These are phyloP conservation scores for Slavum lentiscoides DNA, from an alignment of 2,888 invertebrate genomes.

Conservation along the genomic window DNA sequence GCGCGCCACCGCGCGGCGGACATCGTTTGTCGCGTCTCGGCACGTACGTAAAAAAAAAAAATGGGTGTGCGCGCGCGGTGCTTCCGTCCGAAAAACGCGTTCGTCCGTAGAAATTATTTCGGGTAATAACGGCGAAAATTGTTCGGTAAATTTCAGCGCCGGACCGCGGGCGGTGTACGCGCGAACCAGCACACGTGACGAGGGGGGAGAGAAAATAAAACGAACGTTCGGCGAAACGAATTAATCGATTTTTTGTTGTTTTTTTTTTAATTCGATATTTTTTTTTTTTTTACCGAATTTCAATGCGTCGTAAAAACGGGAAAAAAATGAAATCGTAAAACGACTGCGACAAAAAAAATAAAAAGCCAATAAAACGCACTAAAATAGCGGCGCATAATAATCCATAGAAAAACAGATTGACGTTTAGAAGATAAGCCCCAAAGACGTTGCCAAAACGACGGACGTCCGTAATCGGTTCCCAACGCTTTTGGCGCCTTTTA, in stretches of 20 bases:
- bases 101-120: not conserved
- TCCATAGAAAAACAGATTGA: not conserved
- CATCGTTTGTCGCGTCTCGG: not conserved
- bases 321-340: not conserved
- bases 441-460: conserved; percentile 35
- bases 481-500: conserved; percentile 34
- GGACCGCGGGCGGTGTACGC: no score
- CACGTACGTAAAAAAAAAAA: not conserved
- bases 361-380: no score
- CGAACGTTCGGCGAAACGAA: not conserved
- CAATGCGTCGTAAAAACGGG: no score
- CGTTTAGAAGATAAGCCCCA: not conserved
- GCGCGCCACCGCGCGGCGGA: conserved; percentile 16
- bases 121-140: not conserved
- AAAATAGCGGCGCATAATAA: no score
- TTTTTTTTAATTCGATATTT: no score
- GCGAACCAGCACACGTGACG: no score
- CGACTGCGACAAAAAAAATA: no score
- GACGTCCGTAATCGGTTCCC: not conserved
- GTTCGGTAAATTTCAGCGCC: not conserved
- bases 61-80: not conserved
- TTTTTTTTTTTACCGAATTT: not conserved
- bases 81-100: no score
- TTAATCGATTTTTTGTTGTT: not conserved
- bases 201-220: no score